phyloP scores from a whole-genome alignment of 2,888 invertebrate species.

The Unio pictorum region DNA sequence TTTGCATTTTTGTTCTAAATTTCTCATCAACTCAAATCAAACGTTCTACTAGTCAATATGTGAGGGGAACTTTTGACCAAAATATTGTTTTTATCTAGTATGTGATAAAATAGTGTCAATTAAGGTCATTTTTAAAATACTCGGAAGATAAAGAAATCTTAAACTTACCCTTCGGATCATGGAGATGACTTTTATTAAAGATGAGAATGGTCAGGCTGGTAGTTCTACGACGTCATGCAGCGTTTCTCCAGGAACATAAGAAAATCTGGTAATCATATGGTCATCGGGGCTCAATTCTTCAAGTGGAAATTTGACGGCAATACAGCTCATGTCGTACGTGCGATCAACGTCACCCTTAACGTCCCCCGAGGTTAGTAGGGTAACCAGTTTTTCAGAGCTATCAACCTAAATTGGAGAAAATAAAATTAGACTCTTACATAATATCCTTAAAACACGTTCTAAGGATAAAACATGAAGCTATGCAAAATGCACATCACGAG shows the following conservation, averaged over 20 bases:
- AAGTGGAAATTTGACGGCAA: slow-evolving; percentile 27
- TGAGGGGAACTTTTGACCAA: no score
- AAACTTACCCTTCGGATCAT: no score
- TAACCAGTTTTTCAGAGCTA: slow-evolving; percentile 26
- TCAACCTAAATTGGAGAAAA: slow-evolving; percentile 18
- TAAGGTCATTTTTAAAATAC: no score
- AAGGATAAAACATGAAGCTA: not conserved
- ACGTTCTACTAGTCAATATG: no score
- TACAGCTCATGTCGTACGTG: slow-evolving; percentile 26
- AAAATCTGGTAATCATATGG: slow-evolving; percentile 29
- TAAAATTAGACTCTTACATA: not conserved
- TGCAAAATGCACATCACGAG: not conserved
- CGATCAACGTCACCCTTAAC: slow-evolving; percentile 12
- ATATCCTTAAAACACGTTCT: not conserved
- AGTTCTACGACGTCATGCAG: slow-evolving; percentile 16
- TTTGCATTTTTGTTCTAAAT: no score
- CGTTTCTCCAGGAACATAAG: slow-evolving; percentile 25
- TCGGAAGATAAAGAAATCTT: no score
- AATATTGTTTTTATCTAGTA: no score
- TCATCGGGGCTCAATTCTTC: slow-evolving; percentile 30
- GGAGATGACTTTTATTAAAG: not conserved
- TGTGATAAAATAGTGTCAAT: no score
- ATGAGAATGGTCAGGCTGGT: slow-evolving; percentile 16
- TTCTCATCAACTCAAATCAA: no score
- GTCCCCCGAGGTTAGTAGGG: slow-evolving; percentile 17